A percentile compares a stretch with the other conserved stretches of the same genome.
phyloP scores from a whole-genome alignment of 1,140 invertebrate species.

The Drosophila parvula region DNA sequence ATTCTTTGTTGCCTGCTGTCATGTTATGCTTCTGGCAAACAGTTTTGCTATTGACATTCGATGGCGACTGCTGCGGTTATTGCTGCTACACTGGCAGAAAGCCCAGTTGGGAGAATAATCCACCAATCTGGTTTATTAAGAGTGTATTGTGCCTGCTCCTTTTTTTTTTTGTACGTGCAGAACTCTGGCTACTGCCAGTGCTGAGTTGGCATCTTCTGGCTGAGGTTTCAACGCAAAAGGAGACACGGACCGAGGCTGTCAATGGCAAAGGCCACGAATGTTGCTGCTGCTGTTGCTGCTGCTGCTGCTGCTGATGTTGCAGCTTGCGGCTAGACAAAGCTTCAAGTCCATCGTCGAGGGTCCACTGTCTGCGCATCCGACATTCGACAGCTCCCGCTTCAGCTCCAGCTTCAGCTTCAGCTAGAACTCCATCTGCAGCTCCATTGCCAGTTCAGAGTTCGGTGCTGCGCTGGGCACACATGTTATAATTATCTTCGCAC shows the following conservation, averaged over 20 bases:
- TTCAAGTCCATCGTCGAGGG: slow-evolving; percentile 46
- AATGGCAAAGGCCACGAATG: slow-evolving; percentile 58
- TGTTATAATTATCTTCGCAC: slow-evolving; percentile 80
- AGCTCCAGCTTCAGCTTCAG: background rate
- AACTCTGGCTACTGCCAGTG: slow-evolving; percentile 10
- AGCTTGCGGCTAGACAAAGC: slow-evolving; percentile 61
- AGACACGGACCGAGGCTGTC: slow-evolving; percentile 56
- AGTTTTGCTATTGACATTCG: slow-evolving; percentile 75
- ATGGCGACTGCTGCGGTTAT: slow-evolving; percentile 51
- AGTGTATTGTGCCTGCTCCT: background rate
- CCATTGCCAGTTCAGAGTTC: slow-evolving; percentile 11
- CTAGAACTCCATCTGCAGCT: background rate
- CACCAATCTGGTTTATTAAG: background rate
- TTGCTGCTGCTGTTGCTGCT: slow-evolving; percentile 34
- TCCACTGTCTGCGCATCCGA: slow-evolving; percentile 19
- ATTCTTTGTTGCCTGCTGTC: slow-evolving; percentile 28
- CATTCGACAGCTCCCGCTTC: slow-evolving; percentile 7
- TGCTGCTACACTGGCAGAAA: slow-evolving; percentile 9
- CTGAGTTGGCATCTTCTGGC: slow-evolving; percentile 65
- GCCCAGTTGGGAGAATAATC: too few species aligned
- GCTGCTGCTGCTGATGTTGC: slow-evolving; percentile 43
- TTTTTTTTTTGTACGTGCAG: background rate
- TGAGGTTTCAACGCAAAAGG: slow-evolving; percentile 21
- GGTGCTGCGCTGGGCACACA: slow-evolving; percentile 28
- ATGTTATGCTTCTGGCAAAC: slow-evolving; percentile 67